Conservation (phyloP, 1,140 invertebrate species). For the Musca vetustissima region DNA sequence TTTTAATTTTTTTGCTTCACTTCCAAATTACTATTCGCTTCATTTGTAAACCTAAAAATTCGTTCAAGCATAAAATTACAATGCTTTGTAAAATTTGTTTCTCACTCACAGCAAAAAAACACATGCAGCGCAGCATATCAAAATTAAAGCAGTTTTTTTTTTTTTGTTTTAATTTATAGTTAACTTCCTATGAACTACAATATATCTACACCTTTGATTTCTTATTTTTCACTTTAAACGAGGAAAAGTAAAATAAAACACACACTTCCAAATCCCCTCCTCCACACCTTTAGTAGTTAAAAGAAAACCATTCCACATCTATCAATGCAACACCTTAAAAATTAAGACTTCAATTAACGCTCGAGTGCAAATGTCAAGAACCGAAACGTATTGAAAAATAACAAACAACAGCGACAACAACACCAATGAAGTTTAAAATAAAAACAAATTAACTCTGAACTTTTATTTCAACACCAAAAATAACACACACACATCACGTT, state of each 20-base stretch:
- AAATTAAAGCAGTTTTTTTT: background rate
- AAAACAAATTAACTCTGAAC: too few species aligned
- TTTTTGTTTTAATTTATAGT: constrained; percentile 14
- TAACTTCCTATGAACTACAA: background rate
- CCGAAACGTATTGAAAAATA: too few species aligned
- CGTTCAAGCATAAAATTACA: constrained; percentile 6
- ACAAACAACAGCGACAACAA: too few species aligned
- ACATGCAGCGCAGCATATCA: too few species aligned
- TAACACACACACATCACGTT: too few species aligned
- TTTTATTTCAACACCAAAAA: too few species aligned
- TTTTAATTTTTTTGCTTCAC: background rate
- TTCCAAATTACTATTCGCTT: background rate
- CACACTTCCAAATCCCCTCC: background rate
- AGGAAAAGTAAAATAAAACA: too few species aligned
- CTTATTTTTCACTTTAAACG: constrained; percentile 9
- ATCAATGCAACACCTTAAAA: constrained; percentile 14
- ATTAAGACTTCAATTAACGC: constrained; percentile 4
- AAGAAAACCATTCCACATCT: background rate
- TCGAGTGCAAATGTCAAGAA: background rate
- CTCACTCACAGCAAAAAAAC: too few species aligned
- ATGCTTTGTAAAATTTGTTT: background rate
- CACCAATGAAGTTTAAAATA: too few species aligned
- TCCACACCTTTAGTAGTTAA: too few species aligned
- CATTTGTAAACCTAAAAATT: background rate
- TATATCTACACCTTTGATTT: constrained; percentile 8